Evolutionary conservation across 2,888 invertebrate species (phyloP).

Genomic region (Drosophila borborema): DNA sequence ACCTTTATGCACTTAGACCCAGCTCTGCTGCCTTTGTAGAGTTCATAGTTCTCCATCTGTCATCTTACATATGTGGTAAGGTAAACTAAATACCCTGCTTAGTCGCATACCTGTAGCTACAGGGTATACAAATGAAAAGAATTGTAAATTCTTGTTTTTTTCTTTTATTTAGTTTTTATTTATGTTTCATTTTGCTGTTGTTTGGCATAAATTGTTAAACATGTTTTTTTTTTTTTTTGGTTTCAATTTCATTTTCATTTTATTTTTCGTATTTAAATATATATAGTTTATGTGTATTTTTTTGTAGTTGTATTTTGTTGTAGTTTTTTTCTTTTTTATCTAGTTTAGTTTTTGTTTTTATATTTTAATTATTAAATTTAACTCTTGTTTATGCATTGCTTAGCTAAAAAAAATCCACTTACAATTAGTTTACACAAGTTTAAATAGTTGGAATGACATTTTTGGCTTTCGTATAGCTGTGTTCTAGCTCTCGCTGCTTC

Average conservation of each 20-base stretch:
- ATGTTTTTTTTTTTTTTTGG: constrained; percentile 50
- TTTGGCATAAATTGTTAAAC: constrained; percentile 73
- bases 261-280: constrained; percentile 69
- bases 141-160: constrained; percentile 8
- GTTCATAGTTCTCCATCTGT: not conserved
- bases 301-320: constrained; percentile 24
- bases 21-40: not conserved
- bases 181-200: constrained; percentile 71
- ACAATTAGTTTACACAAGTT: constrained; percentile 75
- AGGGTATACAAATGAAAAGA: not conserved
- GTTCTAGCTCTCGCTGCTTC: not conserved
- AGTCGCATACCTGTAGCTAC: not conserved
- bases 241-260: constrained; percentile 43
- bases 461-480: constrained; percentile 22
- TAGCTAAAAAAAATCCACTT: constrained; percentile 78
- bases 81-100: not conserved
- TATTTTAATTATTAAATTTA: constrained; percentile 65
- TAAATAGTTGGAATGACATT: constrained; percentile 59
- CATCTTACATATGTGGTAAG: too few species aligned
- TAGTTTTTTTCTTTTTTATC: constrained; percentile 45
- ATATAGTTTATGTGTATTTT: constrained; percentile 61
- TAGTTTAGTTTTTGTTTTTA: constrained; percentile 32
- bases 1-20: not conserved
- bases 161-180: constrained; percentile 68
- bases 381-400: constrained; percentile 72